These are phyloP conservation scores for Cynoglossus semilaevis DNA, from an alignment of 2,113 vertebrate genomes.

Conservation along the genomic window DNA sequence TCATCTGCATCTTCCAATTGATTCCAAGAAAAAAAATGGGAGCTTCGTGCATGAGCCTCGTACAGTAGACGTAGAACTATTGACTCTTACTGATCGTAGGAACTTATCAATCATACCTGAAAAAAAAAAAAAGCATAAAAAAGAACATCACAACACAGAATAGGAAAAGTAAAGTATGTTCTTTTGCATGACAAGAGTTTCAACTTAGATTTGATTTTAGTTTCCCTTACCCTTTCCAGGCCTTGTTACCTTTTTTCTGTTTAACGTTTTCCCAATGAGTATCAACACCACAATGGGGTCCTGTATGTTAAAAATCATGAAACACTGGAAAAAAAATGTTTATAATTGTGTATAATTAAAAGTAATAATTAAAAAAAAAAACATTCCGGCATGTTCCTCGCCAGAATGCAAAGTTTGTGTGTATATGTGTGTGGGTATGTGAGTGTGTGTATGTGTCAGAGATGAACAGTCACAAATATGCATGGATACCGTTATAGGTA, in stretches of 20 bases:
- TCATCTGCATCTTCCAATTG: slow-evolving; percentile 75
- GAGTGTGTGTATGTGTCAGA: slow-evolving; percentile 35
- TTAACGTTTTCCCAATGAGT: no score
- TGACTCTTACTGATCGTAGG: slow-evolving; percentile 31
- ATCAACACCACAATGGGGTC: no score
- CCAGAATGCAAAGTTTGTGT: slow-evolving; percentile 45
- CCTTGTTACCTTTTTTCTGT: no score
- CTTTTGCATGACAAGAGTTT: slow-evolving; percentile 72
- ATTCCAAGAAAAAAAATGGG: slow-evolving; percentile 4
- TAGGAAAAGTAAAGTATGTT: slow-evolving; percentile 39
- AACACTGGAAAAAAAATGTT: no score
- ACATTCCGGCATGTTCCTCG: slow-evolving; percentile 75
- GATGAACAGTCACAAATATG: slow-evolving; percentile 76
- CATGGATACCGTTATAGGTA: slow-evolving; percentile 83
- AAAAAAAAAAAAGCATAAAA: slow-evolving; percentile 30
- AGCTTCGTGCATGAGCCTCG: slow-evolving; percentile 65
- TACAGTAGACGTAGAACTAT: slow-evolving; percentile 65
- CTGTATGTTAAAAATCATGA: no score
- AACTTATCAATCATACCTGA: slow-evolving; percentile 42
- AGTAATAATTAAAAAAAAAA: slow-evolving; percentile 37
- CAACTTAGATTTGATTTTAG: slow-evolving; percentile 31
- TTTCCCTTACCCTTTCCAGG: slow-evolving; percentile 41
- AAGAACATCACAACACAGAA: slow-evolving; percentile 29
- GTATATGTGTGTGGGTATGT: slow-evolving; percentile 15
- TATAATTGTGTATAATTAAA: slow-evolving; percentile 30